Evolutionary conservation across 2,113 vertebrate species (phyloP).

Genomic region (Heterochromis multidens): DNA sequence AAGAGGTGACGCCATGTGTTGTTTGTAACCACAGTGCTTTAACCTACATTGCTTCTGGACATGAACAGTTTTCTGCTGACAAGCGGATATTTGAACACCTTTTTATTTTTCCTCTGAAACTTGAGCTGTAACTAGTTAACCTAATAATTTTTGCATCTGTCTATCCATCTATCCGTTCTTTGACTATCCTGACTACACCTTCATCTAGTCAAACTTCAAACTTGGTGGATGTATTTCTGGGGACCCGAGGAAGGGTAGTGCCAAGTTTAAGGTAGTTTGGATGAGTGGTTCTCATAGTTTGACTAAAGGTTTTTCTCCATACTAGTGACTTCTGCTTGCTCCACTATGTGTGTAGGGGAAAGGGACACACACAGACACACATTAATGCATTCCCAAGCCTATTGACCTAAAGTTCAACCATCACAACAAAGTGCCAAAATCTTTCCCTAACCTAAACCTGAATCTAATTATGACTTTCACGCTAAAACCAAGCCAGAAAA

Average conservation of each 20-base stretch:
- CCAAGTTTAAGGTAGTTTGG: not conserved
- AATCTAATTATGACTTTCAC: not conserved
- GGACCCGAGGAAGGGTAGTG: not conserved
- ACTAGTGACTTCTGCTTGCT: not conserved
- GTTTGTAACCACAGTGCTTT: not conserved
- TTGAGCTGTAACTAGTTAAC: not conserved
- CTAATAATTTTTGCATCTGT: not conserved
- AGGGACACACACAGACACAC: rapidly evolving
- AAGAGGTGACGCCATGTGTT: not conserved
- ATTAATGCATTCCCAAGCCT: not conserved
- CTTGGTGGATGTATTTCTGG: too few relatives aligned
- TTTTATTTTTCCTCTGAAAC: not conserved
- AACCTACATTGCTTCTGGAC: not conserved
- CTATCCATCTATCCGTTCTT: not conserved
- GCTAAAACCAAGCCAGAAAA: not conserved
- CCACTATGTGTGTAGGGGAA: not conserved
- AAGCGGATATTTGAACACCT: not conserved
- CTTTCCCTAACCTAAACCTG: too few relatives aligned
- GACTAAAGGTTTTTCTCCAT: not conserved
- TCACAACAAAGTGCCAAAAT: not conserved
- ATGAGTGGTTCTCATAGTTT: not conserved
- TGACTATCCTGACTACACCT: rapidly evolving
- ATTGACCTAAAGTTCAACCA: too few relatives aligned
- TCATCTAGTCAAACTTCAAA: too few relatives aligned
- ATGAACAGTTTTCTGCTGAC: not conserved